A percentile compares a stretch with the other conserved stretches of the same genome.
These are phyloP conservation scores for Arrhopalites spinosus DNA, from an alignment of 2,888 invertebrate species.

Conservation along the genomic window DNA sequence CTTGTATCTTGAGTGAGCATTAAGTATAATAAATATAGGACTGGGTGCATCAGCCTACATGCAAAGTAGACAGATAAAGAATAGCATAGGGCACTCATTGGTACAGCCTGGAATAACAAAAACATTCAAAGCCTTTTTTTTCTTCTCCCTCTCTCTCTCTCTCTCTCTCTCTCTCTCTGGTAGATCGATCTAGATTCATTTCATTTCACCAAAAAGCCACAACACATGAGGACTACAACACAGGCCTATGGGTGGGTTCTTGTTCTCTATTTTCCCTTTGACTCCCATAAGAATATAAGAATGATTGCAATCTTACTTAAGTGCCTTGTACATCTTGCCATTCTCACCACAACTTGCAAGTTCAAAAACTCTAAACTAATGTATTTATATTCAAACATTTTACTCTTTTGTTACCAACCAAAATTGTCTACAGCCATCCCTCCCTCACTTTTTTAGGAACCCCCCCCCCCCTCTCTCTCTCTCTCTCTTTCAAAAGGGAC, in stretches of 20 bases:
- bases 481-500: too few species aligned
- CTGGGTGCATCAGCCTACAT: background rate
- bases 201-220: slow-evolving; percentile 27
- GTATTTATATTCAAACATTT: slow-evolving; percentile 1
- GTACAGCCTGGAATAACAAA: background rate
- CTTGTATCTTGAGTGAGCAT: slow-evolving; percentile 1
- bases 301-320: slow-evolving; percentile 40
- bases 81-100: background rate
- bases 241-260: slow-evolving; percentile 30
- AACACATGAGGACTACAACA: background rate
- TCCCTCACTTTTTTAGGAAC: background rate
- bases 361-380: slow-evolving; percentile 3
- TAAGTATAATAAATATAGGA: slow-evolving; percentile 1
- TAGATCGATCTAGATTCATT: slow-evolving; percentile 39
- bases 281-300: slow-evolving; percentile 41
- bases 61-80: slow-evolving; percentile 18
- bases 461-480: background rate
- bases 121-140: slow-evolving; percentile 10
- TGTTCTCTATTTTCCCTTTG: slow-evolving; percentile 39
- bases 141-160: background rate
- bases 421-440: too few species aligned
- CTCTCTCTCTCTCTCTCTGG: background rate
- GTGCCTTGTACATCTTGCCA: slow-evolving; percentile 33
- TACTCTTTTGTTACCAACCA: too few species aligned
- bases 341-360: background rate